Evolutionary conservation across 2,113 vertebrate genomes (phyloP), one percentile per base, ranked within the genome.

Genomic region (Conger conger): DNA sequence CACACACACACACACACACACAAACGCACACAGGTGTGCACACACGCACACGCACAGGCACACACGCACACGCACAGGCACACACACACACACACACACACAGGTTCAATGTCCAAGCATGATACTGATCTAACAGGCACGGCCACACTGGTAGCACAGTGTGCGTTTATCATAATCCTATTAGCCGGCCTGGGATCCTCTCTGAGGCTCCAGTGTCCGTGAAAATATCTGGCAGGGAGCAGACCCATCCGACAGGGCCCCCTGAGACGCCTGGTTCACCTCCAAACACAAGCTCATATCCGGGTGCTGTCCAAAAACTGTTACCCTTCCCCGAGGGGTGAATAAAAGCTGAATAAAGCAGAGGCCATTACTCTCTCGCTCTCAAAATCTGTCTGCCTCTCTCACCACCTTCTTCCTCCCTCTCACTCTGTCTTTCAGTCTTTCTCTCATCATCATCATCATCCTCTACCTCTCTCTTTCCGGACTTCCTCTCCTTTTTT

Each of bases 151-250:
- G 16, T 79, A 78, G 82, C 68, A 76, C 73, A 36, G 40, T 40
- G 78, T 79, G 81, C 86, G 91, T 90, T 86, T 88, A 87, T 85
- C 87, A 88, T 80, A 84, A 81, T 90, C 85, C 88, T 80, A 82
- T 85, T 88, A 42, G 37, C 81, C 81, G 89, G 87, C 88, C 87
- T 79, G 37, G 57, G 63, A 81, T 88, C 82, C 68, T 53, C 60
- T 91, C 86, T 88, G 30, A 83, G 76, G 88, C 86, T 86, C 85
- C 84, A 88, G 0, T 81, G 90, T 86, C 89, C 91, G 87, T 90
- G 87, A 87, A 88, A 92, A 89, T 73, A 76, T 84, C 68, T 86
- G 80, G 63, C 57, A 81, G 42, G 37, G 79, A 81, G 42, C 80
- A 87, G 82, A 81, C 78, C 45, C 86, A 40, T 82, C 0, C 15